These are phyloP conservation scores for Chrysomela aeneicollis DNA, from an alignment of 2,888 invertebrate genomes.

Conservation along the genomic window DNA sequence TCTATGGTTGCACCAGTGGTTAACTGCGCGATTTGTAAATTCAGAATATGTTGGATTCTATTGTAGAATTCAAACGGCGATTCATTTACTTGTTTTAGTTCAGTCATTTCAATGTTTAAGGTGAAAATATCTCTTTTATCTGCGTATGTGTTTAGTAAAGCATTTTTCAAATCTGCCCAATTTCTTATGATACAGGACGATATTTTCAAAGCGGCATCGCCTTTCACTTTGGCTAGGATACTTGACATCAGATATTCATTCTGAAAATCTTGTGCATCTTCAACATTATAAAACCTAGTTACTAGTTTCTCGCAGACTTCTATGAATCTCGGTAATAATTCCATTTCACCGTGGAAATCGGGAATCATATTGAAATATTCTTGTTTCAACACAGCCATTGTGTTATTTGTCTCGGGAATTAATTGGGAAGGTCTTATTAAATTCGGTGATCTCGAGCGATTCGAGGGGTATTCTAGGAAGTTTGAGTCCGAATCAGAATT, in stretches of 20 bases:
- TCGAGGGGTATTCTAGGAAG: neutral
- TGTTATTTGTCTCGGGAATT: neutral
- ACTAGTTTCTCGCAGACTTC: conserved; percentile 30
- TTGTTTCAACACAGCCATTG: conserved; percentile 22
- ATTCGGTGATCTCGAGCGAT: neutral
- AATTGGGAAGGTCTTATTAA: no score
- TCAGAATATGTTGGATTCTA: conserved; percentile 28
- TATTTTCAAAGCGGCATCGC: conserved; percentile 32
- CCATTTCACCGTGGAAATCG: conserved; percentile 23
- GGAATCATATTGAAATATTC: no score
- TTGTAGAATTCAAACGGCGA: conserved; percentile 31
- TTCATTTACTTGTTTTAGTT: conserved; percentile 34
- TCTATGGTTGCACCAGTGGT: no score
- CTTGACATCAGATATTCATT: conserved; percentile 31
- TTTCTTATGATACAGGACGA: no score
- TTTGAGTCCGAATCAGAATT: conserved; percentile 12
- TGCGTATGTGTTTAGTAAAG: conserved; percentile 31
- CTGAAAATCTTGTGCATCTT: conserved; percentile 27
- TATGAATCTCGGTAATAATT: conserved; percentile 27
- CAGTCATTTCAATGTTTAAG: conserved; percentile 31
- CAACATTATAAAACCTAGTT: conserved; percentile 25
- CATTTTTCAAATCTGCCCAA: conserved; percentile 28
- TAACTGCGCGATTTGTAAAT: no score
- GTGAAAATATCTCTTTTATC: conserved; percentile 34
- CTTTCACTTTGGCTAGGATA: conserved; percentile 32